Base-by-base conservation (phyloP, 2,113 vertebrate genomes). In the Oncorhynchus clarkii region DNA sequence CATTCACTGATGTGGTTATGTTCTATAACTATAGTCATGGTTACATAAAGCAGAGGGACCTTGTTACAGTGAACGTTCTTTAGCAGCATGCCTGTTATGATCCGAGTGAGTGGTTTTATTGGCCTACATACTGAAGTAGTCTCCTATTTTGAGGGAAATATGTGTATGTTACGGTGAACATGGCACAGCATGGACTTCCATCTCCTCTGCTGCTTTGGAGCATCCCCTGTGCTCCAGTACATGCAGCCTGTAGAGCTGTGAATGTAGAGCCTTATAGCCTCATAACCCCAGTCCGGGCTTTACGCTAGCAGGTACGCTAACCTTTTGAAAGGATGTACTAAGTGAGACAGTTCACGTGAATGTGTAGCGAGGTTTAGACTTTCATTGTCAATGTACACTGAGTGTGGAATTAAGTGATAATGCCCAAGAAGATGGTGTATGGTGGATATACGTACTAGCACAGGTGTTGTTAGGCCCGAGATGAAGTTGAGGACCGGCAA, bases 271-370 rank as follows among this genome's bases (percentile, higher is more conserved):
- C 27, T 27, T 27, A 27, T 27, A 51, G 51, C 51, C 13, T 24
- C 48, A 26, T 6, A 45, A 45, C 39, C 39, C 39, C 39, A 45
- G 39, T 67, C 16, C 39, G 34, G 6, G 39, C 20, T 73, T 39
- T 62, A 27, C 51, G 4, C 60, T 62, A 39, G 59, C 76, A 18
- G 51, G 5, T 4, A 45, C 77, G 75, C 65, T 76, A 83, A 81
- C 76, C 74, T 27, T 9, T 0, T 84, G 29, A 51, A 45, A 49
- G 72, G 12, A 14, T 76, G 31, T 70, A 78, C 72, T 70, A 71
- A 78, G 60, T 72, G 51, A 54, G 64, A 82, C 78, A 81, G 67
- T 72, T 51, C 82, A 67, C 79, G 24, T 66, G n/a, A 81, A 82
- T 79, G 64, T 70, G 54, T 57, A 20, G 54, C 4, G 2, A 39